Conservation (phyloP, 2,113 vertebrate genomes). For the Dipodomys ordii region DNA sequence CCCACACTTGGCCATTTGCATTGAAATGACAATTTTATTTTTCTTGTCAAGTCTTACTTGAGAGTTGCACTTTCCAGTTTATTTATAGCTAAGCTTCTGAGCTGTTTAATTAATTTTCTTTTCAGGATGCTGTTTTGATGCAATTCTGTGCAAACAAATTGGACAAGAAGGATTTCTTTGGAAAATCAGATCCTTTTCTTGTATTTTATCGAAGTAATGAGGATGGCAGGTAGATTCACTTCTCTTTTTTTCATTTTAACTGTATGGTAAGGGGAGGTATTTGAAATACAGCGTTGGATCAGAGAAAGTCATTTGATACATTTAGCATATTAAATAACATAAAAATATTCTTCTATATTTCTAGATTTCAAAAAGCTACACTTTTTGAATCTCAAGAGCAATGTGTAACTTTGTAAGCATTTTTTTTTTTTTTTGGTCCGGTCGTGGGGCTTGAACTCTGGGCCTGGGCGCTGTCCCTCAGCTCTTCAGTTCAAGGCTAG, state of each 20-base stretch:
- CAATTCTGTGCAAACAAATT: conserved; percentile 98
- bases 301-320: background rate
- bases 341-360: too few species aligned
- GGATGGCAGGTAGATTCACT: conserved; percentile 93
- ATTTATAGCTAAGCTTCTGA: conserved; percentile 56
- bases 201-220: conserved; percentile 99
- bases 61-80: conserved; percentile 36
- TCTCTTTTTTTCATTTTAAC: conserved; percentile 15
- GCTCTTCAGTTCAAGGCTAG: too few species aligned
- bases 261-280: background rate
- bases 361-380: conserved; percentile 8
- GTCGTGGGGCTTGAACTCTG: too few species aligned
- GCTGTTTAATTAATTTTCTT: conserved; percentile 53
- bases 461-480: too few species aligned
- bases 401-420: background rate
- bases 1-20: background rate
- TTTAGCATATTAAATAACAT: too few species aligned
- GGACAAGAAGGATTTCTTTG: conserved; percentile 99
- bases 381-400: background rate
- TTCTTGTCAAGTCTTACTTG: conserved; percentile 49
- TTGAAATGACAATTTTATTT: conserved; percentile 56
- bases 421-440: too few species aligned
- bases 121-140: conserved; percentile 97
- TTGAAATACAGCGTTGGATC: background rate
- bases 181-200: conserved; percentile 98